phyloP scores from a whole-genome alignment of 2,113 vertebrate genomes.

The Mesitornis unicolor region DNA sequence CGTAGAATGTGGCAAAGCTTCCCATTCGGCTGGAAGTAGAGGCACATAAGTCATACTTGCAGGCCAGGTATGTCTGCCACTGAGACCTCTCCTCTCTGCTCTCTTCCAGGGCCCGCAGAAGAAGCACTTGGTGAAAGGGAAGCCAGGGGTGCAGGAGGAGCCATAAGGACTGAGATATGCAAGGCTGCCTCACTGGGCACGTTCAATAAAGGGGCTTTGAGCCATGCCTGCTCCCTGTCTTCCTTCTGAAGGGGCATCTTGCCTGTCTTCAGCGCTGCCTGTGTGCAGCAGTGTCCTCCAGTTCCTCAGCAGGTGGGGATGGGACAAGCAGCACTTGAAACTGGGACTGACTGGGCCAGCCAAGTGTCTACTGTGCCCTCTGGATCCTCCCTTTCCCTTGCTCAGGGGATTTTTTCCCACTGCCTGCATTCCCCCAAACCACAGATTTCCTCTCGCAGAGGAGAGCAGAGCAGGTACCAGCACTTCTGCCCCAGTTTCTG shows the following conservation, averaged over 20 bases:
- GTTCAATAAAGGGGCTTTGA: not conserved
- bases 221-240: not conserved
- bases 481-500: not conserved
- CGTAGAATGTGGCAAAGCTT: not conserved
- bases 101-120: constrained; percentile 87
- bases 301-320: not conserved
- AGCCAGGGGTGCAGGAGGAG: constrained; percentile 44
- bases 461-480: not conserved
- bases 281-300: not conserved
- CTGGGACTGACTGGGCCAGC: not conserved
- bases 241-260: not conserved
- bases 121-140: constrained; percentile 81
- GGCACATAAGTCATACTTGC: not conserved
- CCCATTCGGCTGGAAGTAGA: not conserved
- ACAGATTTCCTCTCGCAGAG: not conserved
- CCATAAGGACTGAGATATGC: not conserved
- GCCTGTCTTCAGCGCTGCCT: not conserved
- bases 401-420: not conserved
- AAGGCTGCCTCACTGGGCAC: not conserved
- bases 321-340: not conserved
- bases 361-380: not conserved
- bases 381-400: not conserved
- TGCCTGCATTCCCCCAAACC: not conserved
- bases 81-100: not conserved
- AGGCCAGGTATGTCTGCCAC: not conserved